Evolutionary conservation across 2,113 vertebrate genomes (phyloP).

Genomic region (Notechis scutatus): DNA sequence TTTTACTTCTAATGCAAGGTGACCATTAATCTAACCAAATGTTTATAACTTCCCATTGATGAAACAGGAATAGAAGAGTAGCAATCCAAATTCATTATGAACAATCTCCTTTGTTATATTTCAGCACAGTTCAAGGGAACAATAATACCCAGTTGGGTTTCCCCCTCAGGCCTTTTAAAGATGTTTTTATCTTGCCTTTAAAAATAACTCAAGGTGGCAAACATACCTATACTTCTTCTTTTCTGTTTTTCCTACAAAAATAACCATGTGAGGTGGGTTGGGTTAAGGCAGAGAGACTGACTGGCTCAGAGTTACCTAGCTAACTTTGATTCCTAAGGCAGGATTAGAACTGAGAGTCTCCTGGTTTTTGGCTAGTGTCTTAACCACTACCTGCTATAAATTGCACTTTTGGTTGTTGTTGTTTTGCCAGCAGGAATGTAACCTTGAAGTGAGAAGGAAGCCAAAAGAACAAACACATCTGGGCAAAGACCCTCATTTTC

Average conservation of each 20-base stretch:
- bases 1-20: constrained; percentile 46
- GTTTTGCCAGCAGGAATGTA: not conserved
- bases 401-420: not conserved
- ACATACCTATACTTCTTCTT: not conserved
- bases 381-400: not conserved
- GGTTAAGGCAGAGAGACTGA: not conserved
- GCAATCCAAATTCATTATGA: constrained; percentile 2
- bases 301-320: not conserved
- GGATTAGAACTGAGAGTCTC: not conserved
- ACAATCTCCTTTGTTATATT: not conserved
- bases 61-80: constrained; percentile 30
- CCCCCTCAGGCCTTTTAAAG: not conserved
- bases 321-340: not conserved
- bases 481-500: not conserved
- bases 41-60: constrained; percentile 13
- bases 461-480: not conserved
- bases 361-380: not conserved
- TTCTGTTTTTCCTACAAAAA: not conserved
- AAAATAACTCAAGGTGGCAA: not conserved
- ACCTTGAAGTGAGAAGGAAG: not conserved
- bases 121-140: not conserved
- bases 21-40: constrained; percentile 8
- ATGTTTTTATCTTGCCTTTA: not conserved
- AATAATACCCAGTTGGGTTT: constrained; percentile 4
- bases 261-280: not conserved